Evolutionary conservation across 2,797 vertebrate genomes (phyloP), one percentile per base, ranked within the genome.

Genomic region (Rachycentron canadum): DNA sequence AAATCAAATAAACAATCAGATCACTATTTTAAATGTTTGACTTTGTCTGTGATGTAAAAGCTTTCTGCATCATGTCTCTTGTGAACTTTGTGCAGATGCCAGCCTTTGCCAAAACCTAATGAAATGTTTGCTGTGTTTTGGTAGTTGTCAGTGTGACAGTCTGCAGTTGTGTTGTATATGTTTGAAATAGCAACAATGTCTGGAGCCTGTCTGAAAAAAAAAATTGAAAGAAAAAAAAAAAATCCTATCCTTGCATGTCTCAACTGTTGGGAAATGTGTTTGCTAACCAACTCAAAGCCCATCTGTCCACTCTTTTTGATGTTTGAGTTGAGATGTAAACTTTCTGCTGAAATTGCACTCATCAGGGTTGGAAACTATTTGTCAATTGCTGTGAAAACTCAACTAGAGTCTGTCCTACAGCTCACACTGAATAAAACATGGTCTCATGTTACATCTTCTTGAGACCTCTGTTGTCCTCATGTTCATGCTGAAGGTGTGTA

Each of bases 261-360:
- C 41, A 78, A 83, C 30, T 23, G 19, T 55, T 69, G 19, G 23
- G 23, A 76, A 72, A 66, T 38, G 43, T 25, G 26, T 3, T 68
- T 77, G 14, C 34, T 64, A 17, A 30, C n/a, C 17, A 70, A 52
- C 65, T 76, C 62, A 23, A 47, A 66, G 61, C 26, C 79, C 77
- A 83, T 84, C 78, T 86, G 72, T 78, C 58, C 43, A 50, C 21
- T 68, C 45, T 21, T 58, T 85, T 75, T 78, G 52, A 85, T 73
- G 43, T 70, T 61, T 57, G 65, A 76, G 55, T 65, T 83, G 57
- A 78, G 71, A 83, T 53, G 63, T 81, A 81, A 86, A 76, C 85
- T 61, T 70, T 75, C 65, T 25, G 49, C 63, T 73, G 50, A 81
- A 73, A 79, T 60, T 55, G 41, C 65, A 62, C 58, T 61, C 60